These are phyloP conservation scores for Rhinolophus ferrumequinum DNA, from an alignment of 2,113 vertebrate genomes.

Conservation along the genomic window DNA sequence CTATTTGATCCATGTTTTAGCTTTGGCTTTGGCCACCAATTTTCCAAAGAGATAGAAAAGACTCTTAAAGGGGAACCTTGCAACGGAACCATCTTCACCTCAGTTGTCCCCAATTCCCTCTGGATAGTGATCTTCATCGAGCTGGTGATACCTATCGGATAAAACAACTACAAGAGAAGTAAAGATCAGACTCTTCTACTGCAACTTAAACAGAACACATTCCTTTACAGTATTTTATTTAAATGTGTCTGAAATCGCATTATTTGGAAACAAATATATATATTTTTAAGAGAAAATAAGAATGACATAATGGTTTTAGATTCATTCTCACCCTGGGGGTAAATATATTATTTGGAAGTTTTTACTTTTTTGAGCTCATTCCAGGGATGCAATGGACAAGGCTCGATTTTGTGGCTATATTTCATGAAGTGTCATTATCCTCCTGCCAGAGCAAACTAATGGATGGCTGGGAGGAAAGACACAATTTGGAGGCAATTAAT, in stretches of 20 bases:
- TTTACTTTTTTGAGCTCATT: conserved; percentile 77
- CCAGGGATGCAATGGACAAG: conserved; percentile 62
- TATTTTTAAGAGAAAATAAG: background rate
- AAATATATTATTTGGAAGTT: conserved; percentile 57
- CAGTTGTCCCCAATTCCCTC: background rate
- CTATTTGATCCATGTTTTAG: background rate
- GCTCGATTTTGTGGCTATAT: conserved; percentile 72
- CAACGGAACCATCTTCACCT: background rate
- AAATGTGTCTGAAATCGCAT: background rate
- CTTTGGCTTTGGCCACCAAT: background rate
- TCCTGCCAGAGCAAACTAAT: conserved; percentile 82
- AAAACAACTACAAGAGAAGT: background rate
- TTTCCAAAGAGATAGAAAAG: background rate
- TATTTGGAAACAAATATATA: background rate
- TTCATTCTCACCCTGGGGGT: background rate
- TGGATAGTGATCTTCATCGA: background rate
- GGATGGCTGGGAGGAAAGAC: conserved; percentile 83
- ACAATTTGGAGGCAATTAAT: conserved; percentile 88
- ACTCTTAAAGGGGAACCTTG: background rate
- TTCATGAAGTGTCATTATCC: conserved; percentile 84
- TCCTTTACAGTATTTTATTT: background rate
- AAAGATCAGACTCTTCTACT: background rate
- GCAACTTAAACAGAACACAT: background rate
- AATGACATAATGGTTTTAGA: background rate
- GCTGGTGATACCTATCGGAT: background rate